These are phyloP conservation scores for Plestiodon gilberti DNA, from an alignment of 2,113 vertebrate genomes.

Conservation along the genomic window DNA sequence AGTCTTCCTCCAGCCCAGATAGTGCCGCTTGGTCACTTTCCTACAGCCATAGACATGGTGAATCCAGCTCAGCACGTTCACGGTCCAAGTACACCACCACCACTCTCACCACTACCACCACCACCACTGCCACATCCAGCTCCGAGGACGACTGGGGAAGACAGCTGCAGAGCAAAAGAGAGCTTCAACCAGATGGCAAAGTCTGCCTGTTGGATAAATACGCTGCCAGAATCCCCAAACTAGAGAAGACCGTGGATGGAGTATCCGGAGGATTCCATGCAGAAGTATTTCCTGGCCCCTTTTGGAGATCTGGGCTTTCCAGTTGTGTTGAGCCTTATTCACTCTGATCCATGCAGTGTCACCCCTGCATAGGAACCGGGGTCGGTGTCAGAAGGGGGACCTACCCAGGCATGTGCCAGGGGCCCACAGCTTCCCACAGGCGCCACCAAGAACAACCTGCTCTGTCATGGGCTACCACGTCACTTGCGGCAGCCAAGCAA, in stretches of 20 bases:
- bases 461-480: no score
- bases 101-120: neutral
- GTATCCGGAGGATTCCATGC: slow-evolving; percentile 5
- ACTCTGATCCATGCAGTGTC: neutral
- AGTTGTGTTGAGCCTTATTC: neutral
- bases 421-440: no score
- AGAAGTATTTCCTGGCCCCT: slow-evolving; percentile 2
- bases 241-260: neutral
- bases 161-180: no score
- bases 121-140: neutral
- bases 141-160: neutral
- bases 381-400: no score
- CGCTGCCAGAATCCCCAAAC: neutral
- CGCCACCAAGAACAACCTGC: no score
- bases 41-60: neutral
- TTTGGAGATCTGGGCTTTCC: neutral
- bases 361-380: neutral
- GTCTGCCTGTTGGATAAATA: slow-evolving; percentile 28
- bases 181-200: neutral
- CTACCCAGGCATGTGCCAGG: no score
- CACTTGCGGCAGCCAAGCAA: no score
- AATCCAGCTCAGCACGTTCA: neutral
- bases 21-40: neutral
- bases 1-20: neutral
- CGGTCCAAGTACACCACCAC: neutral